Evolutionary conservation across 1,140 invertebrate species (phyloP).

Genomic region (Arctopsyche grandis): DNA sequence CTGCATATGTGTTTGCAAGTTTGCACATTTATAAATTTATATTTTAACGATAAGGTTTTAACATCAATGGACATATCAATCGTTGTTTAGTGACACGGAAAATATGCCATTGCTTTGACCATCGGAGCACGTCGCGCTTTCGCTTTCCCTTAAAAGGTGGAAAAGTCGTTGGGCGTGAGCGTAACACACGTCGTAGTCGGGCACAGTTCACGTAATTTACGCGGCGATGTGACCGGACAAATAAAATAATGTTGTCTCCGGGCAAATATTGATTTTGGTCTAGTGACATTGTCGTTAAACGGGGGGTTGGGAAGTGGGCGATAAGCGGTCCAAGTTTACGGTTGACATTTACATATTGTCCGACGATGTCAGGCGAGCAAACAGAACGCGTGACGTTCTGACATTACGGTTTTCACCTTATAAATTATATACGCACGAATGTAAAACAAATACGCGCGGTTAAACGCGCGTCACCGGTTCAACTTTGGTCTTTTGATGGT

Average conservation of each 20-base stretch:
- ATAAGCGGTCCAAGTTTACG: constrained; percentile 22
- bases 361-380: background rate
- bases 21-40: too few relatives aligned
- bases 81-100: too few relatives aligned
- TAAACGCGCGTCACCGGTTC: too few relatives aligned
- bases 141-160: too few relatives aligned
- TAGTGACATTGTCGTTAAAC: constrained; percentile 3
- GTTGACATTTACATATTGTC: constrained; percentile 19
- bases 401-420: constrained; percentile 35
- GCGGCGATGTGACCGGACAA: background rate
- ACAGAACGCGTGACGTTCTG: constrained; percentile 9
- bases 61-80: too few relatives aligned
- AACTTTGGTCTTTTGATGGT: background rate
- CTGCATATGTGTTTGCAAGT: too few relatives aligned
- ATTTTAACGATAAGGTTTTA: too few relatives aligned
- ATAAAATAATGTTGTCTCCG: background rate
- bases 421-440: constrained; percentile 22
- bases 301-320: background rate
- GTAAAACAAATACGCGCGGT: background rate
- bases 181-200: background rate
- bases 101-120: too few relatives aligned
- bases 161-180: too few relatives aligned
- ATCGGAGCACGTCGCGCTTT: too few relatives aligned
- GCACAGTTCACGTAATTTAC: background rate
- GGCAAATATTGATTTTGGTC: constrained; percentile 12